A percentile compares a stretch with the other conserved stretches of the same genome.
Conservation (phyloP, 92 coral and sea anemone species). For the Micromussa lordhowensis region DNA sequence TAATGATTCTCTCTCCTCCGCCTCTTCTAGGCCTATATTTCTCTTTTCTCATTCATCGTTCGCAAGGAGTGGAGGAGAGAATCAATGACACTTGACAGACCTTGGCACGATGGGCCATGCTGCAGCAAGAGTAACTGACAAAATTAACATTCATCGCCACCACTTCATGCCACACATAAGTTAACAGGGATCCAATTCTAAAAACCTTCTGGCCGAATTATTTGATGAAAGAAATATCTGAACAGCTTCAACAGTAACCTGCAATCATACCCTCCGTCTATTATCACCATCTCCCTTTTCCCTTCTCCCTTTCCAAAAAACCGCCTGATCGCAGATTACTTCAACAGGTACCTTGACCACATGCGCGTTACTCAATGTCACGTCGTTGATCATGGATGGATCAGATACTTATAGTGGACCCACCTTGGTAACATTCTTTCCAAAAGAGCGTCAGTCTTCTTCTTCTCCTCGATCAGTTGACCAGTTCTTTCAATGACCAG, state of each 20-base stretch:
- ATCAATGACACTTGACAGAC: too few relatives aligned
- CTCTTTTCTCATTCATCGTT: too few relatives aligned
- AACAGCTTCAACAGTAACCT: too few relatives aligned
- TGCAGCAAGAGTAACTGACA: background rate
- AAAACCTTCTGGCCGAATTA: background rate
- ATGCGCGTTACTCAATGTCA: background rate
- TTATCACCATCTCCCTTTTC: too few relatives aligned
- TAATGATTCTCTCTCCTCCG: background rate
- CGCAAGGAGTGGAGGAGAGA: too few relatives aligned
- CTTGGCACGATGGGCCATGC: background rate
- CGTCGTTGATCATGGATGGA: background rate
- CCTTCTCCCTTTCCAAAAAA: too few relatives aligned
- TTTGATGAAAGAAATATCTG: background rate
- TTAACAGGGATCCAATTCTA: too few relatives aligned
- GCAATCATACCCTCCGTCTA: too few relatives aligned
- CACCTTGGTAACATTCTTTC: slow-evolving; percentile 98
- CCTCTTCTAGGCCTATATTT: too few relatives aligned
- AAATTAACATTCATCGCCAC: background rate
- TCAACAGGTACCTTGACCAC: background rate
- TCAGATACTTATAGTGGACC: background rate
- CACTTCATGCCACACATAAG: background rate
- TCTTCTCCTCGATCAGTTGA: slow-evolving; percentile 93
- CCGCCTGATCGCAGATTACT: too few relatives aligned
- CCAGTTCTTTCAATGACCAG: slow-evolving; percentile 96
- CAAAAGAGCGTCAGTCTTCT: slow-evolving; percentile 91